Percentiles rank a stretch among this genome's conserved stretches.
These are phyloP conservation scores for Phoebastria nigripes DNA, from an alignment of 2,797 vertebrate genomes.

Conservation along the genomic window DNA sequence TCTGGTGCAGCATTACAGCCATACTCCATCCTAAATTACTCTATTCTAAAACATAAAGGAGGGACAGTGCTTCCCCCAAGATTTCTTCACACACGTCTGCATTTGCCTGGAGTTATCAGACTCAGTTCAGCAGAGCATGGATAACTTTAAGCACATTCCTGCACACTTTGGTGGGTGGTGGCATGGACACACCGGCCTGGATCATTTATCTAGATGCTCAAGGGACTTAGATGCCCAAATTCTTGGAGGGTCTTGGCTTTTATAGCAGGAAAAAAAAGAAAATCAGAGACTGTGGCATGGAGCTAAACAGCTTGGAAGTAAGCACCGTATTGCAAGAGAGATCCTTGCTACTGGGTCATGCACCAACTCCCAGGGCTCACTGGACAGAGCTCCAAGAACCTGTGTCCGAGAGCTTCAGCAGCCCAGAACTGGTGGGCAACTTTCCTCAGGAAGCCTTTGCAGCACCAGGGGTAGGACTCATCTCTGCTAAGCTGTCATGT, in stretches of 20 bases:
- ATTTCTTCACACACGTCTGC: not conserved
- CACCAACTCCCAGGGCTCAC: not conserved
- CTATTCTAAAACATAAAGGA: not conserved
- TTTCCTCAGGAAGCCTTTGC: not conserved
- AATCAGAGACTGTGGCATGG: fast-evolving
- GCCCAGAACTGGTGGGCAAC: not conserved
- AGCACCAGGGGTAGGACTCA: not conserved
- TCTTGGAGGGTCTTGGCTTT: not conserved
- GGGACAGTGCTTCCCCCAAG: not conserved
- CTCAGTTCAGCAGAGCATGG: not conserved
- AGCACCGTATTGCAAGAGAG: not conserved
- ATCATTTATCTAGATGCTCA: fast-evolving
- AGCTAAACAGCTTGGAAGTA: not conserved
- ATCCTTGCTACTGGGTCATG: not conserved
- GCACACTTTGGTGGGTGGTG: not conserved
- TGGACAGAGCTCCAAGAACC: not conserved
- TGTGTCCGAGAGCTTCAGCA: not conserved
- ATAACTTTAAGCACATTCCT: not conserved
- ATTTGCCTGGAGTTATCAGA: fast-evolving
- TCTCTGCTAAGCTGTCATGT: not conserved
- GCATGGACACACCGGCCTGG: fast-evolving
- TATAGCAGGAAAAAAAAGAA: not conserved
- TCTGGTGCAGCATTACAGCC: not conserved
- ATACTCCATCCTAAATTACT: not conserved
- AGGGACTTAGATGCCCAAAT: not conserved